Evolutionary conservation across 2,888 invertebrate species (phyloP).

Genomic region (Perizoma affinitatum): DNA sequence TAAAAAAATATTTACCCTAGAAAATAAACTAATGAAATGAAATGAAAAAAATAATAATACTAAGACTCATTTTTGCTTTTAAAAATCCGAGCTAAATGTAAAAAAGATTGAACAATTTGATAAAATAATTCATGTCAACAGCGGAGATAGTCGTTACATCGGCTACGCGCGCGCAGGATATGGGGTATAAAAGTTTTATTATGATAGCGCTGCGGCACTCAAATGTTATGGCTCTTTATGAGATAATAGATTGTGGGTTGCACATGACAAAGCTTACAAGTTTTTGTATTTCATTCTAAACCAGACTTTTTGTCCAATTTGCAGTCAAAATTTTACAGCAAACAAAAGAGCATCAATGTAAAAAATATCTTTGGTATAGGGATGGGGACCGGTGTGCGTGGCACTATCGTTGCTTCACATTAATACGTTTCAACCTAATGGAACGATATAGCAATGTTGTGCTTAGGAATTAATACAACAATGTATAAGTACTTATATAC

Average conservation of each 20-base stretch:
- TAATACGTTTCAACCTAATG: no score
- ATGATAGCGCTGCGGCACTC: conserved; percentile 43
- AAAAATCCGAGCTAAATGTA: conserved; percentile 9
- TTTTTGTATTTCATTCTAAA: conserved; percentile 15
- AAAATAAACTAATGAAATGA: no score
- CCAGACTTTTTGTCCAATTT: conserved; percentile 11
- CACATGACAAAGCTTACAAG: conserved; percentile 28
- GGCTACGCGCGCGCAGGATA: conserved; percentile 30
- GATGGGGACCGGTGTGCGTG: no score
- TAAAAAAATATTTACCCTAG: no score
- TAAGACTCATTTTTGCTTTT: neutral
- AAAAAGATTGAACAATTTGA: conserved; percentile 14
- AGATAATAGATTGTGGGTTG: conserved; percentile 42
- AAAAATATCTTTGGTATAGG: no score
- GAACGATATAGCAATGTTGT: no score
- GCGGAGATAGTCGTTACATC: conserved; percentile 16
- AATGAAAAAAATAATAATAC: no score
- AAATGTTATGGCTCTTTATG: conserved; percentile 40
- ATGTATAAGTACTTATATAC: no score
- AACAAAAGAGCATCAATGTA: neutral
- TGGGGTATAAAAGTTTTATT: conserved; percentile 45
- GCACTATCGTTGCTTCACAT: no score
- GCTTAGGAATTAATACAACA: no score
- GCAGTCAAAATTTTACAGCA: conserved; percentile 16
- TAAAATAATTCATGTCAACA: conserved; percentile 26